phyloP scores from a whole-genome alignment of 2,888 invertebrate species.

The Subacronicta megacephala region DNA sequence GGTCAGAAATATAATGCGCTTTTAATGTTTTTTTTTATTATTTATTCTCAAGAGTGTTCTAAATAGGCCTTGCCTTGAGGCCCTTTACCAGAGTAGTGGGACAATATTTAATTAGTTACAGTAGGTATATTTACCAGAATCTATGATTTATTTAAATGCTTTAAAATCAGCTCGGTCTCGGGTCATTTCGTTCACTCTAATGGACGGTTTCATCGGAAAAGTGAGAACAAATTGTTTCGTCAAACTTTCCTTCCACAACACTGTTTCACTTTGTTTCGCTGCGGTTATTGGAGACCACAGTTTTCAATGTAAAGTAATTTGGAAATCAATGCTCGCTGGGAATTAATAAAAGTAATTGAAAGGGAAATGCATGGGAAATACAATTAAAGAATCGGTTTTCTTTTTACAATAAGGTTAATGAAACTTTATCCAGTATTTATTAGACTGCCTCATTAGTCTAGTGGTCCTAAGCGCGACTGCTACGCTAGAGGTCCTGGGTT shows the following conservation, averaged over 20 bases:
- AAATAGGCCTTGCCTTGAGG: too few relatives aligned
- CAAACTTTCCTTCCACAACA: slow-evolving; percentile 59
- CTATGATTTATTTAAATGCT: slow-evolving; percentile 32
- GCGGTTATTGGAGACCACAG: slow-evolving; percentile 49
- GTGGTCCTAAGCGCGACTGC: too few relatives aligned
- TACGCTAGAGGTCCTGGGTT: too few relatives aligned
- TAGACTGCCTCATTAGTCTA: too few relatives aligned
- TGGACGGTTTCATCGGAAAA: slow-evolving; percentile 64
- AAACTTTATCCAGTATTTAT: too few relatives aligned
- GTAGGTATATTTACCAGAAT: slow-evolving; percentile 10
- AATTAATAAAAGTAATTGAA: slow-evolving; percentile 25
- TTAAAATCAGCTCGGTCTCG: slow-evolving; percentile 44
- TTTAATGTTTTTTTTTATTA: too few relatives aligned
- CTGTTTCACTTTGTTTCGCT: slow-evolving; percentile 49
- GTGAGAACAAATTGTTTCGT: slow-evolving; percentile 62
- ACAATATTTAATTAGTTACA: not conserved
- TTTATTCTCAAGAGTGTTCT: too few relatives aligned
- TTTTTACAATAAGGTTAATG: slow-evolving; percentile 5
- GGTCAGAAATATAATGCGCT: too few relatives aligned
- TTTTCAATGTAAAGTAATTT: slow-evolving; percentile 41
- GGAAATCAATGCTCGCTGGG: slow-evolving; percentile 17
- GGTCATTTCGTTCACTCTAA: slow-evolving; percentile 46
- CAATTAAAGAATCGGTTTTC: slow-evolving; percentile 19
- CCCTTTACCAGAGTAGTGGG: too few relatives aligned
- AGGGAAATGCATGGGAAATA: slow-evolving; percentile 29